Conservation (phyloP, 2,113 vertebrate genomes). For the Epinephelus fuscoguttatus region DNA sequence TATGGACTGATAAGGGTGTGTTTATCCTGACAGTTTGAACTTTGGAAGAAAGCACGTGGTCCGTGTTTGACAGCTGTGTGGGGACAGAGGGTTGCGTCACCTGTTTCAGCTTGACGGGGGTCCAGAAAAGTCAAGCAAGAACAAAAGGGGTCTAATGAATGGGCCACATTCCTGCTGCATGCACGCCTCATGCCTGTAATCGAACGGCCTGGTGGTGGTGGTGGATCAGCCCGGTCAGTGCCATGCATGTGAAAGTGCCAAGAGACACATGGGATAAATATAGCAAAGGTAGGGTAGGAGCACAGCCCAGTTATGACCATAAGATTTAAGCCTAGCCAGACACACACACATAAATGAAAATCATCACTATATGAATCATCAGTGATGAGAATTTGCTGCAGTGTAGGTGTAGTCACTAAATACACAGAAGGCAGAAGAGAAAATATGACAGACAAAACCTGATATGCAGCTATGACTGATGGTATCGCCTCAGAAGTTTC, state of each 20-base stretch:
- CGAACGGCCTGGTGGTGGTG: slow-evolving; percentile 19
- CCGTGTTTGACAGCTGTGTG: slow-evolving; percentile 60
- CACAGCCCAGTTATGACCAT: slow-evolving; percentile 32
- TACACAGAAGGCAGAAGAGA: too few relatives aligned
- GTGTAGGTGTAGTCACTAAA: not conserved
- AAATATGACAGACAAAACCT: not conserved
- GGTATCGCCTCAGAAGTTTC: not conserved
- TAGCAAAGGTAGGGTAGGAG: slow-evolving; percentile 43
- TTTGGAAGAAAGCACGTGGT: slow-evolving; percentile 67
- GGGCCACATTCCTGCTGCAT: slow-evolving; percentile 55
- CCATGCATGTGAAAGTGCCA: slow-evolving; percentile 1
- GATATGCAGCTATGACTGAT: not conserved
- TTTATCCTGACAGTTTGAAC: slow-evolving; percentile 9
- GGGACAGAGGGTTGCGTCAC: slow-evolving; percentile 38
- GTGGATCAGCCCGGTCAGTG: slow-evolving; percentile 10
- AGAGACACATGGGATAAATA: slow-evolving; percentile 60
- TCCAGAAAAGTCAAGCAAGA: slow-evolving; percentile 55
- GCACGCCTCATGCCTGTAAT: slow-evolving; percentile 16
- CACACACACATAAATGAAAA: not conserved
- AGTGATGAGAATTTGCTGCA: too few relatives aligned
- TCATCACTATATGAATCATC: not conserved
- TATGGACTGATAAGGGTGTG: not conserved
- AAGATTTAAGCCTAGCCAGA: slow-evolving; percentile 1
- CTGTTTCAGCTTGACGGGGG: slow-evolving; percentile 15
- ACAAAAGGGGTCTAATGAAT: slow-evolving; percentile 59